phyloP scores from a whole-genome alignment of 2,797 vertebrate genomes.

The Tolypeutes matacus region DNA sequence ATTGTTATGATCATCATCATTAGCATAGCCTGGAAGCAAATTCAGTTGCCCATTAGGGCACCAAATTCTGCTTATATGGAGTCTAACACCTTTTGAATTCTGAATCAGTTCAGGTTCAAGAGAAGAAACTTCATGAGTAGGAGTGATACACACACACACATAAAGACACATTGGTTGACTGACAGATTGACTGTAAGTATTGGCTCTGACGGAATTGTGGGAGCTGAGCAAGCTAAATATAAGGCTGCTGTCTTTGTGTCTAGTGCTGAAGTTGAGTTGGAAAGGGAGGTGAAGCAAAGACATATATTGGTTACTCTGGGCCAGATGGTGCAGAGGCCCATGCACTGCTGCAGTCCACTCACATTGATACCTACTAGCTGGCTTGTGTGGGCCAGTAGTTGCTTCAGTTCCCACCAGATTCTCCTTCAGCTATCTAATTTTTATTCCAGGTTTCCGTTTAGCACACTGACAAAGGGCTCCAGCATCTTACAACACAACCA shows the following conservation, averaged over 20 bases:
- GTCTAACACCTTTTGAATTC: not conserved
- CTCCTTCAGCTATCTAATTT: not conserved
- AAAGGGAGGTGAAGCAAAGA: not conserved
- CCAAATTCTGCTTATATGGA: not conserved
- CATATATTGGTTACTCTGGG: accelerated
- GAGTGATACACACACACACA: not conserved
- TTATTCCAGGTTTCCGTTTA: not conserved
- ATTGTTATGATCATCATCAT: not conserved
- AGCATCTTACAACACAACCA: not conserved
- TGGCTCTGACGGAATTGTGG: not conserved
- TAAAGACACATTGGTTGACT: not conserved
- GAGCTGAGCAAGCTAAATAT: not conserved
- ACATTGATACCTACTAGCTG: not conserved
- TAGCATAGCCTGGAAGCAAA: not conserved
- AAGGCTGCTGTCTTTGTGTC: not conserved
- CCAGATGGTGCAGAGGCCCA: not conserved
- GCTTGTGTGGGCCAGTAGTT: not conserved
- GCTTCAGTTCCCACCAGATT: not conserved
- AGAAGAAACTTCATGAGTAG: not conserved
- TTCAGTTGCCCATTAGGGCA: not conserved
- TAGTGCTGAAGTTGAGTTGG: not conserved
- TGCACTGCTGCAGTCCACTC: accelerated
- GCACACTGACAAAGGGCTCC: not conserved
- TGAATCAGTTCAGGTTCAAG: not conserved
- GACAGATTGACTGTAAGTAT: not conserved